These are phyloP conservation scores for Anolis apletophallus DNA, from an alignment of 2,797 vertebrate species.

Conservation along the genomic window DNA sequence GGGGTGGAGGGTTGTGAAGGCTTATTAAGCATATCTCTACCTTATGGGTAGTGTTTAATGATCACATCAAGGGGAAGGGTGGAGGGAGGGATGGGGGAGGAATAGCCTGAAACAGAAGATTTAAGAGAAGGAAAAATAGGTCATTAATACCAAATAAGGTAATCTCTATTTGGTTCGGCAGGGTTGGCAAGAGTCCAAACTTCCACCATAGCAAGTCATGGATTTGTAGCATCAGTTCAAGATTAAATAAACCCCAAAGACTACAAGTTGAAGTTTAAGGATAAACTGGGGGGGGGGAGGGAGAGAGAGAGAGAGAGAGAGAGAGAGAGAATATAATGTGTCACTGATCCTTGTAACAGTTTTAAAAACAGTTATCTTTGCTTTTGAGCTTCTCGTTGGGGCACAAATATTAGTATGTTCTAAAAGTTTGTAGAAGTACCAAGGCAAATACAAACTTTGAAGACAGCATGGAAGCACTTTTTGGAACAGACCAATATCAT, in stretches of 20 bases:
- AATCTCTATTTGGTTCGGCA: conserved; percentile 29
- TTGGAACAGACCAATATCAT: not conserved
- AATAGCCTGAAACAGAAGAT: conserved; percentile 15
- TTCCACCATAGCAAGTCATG: not conserved
- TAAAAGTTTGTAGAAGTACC: not conserved
- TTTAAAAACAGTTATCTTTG: not conserved
- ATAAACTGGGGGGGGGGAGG: not conserved
- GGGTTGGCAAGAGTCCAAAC: not conserved
- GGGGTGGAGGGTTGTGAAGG: conserved; percentile 34
- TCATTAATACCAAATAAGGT: not conserved
- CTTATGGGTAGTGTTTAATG: conserved; percentile 41
- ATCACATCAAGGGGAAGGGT: conserved; percentile 21
- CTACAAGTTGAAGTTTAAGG: not conserved
- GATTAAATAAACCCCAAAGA: conserved; percentile 45
- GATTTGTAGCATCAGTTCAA: conserved; percentile 14
- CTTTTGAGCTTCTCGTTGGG: not conserved
- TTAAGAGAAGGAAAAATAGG: conserved; percentile 41
- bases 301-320: not conserved
- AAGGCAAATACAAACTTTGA: not conserved
- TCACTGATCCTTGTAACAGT: conserved; percentile 12
- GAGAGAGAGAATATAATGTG: not conserved
- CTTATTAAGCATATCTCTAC: conserved; percentile 51
- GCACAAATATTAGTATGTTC: not conserved
- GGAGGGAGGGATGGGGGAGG: no score
- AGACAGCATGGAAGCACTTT: not conserved